These are phyloP conservation scores for Rhynchomys soricoides DNA, from an alignment of 2,113 vertebrate species.

Conservation along the genomic window DNA sequence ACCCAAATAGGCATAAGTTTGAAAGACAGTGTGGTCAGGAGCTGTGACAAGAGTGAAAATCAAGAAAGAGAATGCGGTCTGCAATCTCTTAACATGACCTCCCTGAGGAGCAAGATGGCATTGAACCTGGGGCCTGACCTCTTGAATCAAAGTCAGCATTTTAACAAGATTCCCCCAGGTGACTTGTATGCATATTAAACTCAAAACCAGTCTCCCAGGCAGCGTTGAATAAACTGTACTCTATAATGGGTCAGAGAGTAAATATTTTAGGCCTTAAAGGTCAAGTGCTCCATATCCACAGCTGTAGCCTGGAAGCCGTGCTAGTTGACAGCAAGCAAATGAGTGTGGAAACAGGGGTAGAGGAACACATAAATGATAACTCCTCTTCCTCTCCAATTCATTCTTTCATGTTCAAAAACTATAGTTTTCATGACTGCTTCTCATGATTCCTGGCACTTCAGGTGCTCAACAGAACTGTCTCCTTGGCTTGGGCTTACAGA, in stretches of 20 bases:
- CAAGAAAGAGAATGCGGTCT: not conserved
- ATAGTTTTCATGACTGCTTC: not conserved
- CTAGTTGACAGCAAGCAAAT: not conserved
- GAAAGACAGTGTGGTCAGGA: not conserved
- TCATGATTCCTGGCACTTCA: not conserved
- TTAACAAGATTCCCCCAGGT: slow-evolving; percentile 21
- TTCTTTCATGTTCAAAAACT: not conserved
- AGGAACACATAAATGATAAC: not conserved
- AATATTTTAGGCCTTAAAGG: not conserved
- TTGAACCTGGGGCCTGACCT: not conserved
- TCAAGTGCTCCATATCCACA: not conserved
- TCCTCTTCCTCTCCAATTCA: not conserved
- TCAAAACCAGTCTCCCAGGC: not conserved
- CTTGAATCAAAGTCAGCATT: not conserved
- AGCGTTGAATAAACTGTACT: not conserved
- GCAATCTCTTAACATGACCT: not conserved
- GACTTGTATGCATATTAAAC: slow-evolving; percentile 17
- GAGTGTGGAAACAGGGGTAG: not conserved
- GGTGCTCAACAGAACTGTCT: not conserved
- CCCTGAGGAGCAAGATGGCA: not conserved
- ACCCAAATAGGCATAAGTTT: not conserved
- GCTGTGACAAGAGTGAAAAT: not conserved
- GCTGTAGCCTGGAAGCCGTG: not conserved
- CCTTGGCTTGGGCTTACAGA: not conserved
- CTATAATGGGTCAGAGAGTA: not conserved